Conservation (phyloP, 2,888 invertebrate species). For the Molanna angustata region DNA sequence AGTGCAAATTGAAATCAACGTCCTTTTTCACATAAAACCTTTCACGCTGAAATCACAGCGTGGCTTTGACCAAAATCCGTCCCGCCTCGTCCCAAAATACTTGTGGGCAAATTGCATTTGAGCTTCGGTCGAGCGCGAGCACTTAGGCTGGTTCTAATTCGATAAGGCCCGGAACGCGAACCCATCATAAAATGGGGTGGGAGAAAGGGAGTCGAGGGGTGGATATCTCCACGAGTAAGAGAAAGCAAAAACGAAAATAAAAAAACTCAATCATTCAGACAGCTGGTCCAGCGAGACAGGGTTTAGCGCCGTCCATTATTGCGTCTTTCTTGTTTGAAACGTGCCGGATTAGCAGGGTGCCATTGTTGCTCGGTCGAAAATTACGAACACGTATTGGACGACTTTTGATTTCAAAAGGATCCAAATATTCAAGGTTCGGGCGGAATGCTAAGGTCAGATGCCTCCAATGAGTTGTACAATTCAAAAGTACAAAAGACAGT, state of each 20-base stretch:
- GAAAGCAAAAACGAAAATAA: constrained; percentile 33
- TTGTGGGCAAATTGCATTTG: constrained; percentile 31
- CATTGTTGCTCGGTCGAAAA: constrained; percentile 13
- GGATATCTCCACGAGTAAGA: constrained; percentile 33
- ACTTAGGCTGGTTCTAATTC: constrained; percentile 30
- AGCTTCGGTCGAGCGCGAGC: constrained; percentile 28
- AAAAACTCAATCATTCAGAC: constrained; percentile 32
- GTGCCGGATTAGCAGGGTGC: constrained; percentile 27
- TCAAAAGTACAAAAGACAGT: too few species aligned
- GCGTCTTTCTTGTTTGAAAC: constrained; percentile 25
- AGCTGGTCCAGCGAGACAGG: constrained; percentile 28
- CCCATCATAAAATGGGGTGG: constrained; percentile 6
- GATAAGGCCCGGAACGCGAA: constrained; percentile 23
- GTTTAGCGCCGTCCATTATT: constrained; percentile 30
- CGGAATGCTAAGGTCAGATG: too few species aligned
- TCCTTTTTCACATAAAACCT: constrained; percentile 1
- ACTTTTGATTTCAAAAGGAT: too few species aligned
- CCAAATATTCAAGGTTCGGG: too few species aligned
- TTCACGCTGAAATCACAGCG: constrained; percentile 5
- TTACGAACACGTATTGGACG: constrained; percentile 12
- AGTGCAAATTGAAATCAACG: background rate
- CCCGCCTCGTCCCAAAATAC: constrained; percentile 21
- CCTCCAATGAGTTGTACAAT: too few species aligned
- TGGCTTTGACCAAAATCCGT: constrained; percentile 22
- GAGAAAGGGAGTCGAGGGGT: constrained; percentile 21